phyloP scores from a whole-genome alignment of 92 coral and sea anemone genomes.

The Epizoanthus scotinus region DNA sequence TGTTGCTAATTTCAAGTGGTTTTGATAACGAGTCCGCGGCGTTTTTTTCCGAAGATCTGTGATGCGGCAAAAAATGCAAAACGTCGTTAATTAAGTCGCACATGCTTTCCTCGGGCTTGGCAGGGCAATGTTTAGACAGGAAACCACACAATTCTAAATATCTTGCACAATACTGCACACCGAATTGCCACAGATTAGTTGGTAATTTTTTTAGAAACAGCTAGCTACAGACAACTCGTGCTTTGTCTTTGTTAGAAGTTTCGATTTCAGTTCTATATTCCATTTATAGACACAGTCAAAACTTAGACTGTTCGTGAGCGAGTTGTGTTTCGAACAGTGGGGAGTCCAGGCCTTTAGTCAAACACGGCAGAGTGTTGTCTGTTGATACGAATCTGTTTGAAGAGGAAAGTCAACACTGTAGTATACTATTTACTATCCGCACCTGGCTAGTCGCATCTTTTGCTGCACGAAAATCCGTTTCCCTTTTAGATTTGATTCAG shows the following conservation, averaged over 20 bases:
- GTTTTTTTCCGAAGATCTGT: neutral
- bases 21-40: conserved; percentile 15
- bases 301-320: conserved; percentile 28
- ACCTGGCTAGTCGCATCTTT: conserved; percentile 21
- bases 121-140: conserved; percentile 9
- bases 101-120: conserved; percentile 4
- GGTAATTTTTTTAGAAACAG: neutral
- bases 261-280: conserved; percentile 4
- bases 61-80: conserved; percentile 1
- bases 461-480: conserved; percentile 7
- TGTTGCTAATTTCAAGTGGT: neutral
- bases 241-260: neutral
- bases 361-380: conserved; percentile 27
- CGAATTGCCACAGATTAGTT: neutral
- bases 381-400: conserved; percentile 16
- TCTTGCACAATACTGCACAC: conserved; percentile 30
- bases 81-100: conserved; percentile 15
- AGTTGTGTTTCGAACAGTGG: neutral
- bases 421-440: neutral
- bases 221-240: neutral
- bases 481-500: neutral
- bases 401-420: neutral
- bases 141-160: conserved; percentile 37
- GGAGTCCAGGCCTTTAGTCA: conserved; percentile 17
- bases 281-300: conserved; percentile 23